These are phyloP conservation scores for Drosophila azteca DNA, from an alignment of 1,140 invertebrate species.

Conservation along the genomic window DNA sequence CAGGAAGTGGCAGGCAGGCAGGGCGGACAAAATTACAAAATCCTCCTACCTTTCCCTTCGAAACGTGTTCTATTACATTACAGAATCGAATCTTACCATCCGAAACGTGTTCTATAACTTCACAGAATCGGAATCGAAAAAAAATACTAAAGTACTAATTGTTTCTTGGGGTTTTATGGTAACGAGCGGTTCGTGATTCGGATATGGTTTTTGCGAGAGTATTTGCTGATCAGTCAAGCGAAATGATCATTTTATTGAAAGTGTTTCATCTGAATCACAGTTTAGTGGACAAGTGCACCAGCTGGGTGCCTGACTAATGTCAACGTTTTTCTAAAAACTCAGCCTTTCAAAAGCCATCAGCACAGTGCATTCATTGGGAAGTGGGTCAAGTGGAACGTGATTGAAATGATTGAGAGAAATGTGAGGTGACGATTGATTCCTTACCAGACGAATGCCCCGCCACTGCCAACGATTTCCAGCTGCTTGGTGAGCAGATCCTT, in stretches of 20 bases:
- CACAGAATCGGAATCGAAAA: not conserved
- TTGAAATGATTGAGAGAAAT: slow-evolving; percentile 14
- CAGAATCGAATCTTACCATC: not conserved
- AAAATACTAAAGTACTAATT: slow-evolving; percentile 26
- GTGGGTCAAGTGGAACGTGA: slow-evolving; percentile 58
- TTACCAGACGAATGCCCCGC: slow-evolving; percentile 80
- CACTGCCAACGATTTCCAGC: slow-evolving; percentile 72
- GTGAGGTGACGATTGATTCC: slow-evolving; percentile 31
- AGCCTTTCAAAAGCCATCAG: slow-evolving; percentile 36
- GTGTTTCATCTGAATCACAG: slow-evolving; percentile 8
- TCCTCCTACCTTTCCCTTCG: no score
- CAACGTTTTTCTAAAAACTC: slow-evolving; percentile 33
- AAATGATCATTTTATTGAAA: slow-evolving; percentile 16
- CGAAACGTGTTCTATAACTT: not conserved
- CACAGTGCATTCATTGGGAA: slow-evolving; percentile 23
- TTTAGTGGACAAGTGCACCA: slow-evolving; percentile 4
- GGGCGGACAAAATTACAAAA: no score
- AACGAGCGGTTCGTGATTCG: slow-evolving; percentile 30
- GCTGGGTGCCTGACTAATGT: slow-evolving; percentile 26
- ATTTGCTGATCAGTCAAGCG: slow-evolving; percentile 11
- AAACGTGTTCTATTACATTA: not conserved
- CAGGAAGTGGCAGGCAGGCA: slow-evolving; percentile 15
- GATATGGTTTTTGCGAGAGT: slow-evolving; percentile 7
- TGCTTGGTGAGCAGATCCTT: slow-evolving; percentile 80
- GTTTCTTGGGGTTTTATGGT: slow-evolving; percentile 1